A percentile compares a stretch with the other conserved stretches of the same genome.
Evolutionary conservation across 2,113 vertebrate genomes (phyloP).

Genomic region (Sciurus niger): DNA sequence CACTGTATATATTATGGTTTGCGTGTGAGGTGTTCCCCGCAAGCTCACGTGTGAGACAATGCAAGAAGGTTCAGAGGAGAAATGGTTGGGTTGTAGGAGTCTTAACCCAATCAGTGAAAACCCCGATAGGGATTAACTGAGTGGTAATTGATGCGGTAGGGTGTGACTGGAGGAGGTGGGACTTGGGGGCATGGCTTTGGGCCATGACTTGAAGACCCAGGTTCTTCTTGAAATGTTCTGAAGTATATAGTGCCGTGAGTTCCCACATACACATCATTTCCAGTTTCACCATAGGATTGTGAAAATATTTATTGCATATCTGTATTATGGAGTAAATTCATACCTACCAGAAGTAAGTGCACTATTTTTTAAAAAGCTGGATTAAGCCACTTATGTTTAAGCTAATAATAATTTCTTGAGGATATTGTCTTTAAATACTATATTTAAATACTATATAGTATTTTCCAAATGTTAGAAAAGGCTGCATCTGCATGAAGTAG

Average conservation of each 20-base stretch:
- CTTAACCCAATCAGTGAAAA: too few relatives aligned
- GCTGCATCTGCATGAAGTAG: neutral
- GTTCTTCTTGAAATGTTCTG: neutral
- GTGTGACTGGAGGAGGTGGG: too few relatives aligned
- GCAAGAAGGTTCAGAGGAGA: too few relatives aligned
- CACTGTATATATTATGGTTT: too few relatives aligned
- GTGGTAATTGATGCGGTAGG: too few relatives aligned
- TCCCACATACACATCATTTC: neutral
- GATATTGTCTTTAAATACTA: neutral
- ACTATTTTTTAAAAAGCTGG: conserved; percentile 16
- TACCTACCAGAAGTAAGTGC: neutral
- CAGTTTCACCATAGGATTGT: neutral
- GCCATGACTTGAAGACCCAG: neutral
- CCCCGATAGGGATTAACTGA: too few relatives aligned
- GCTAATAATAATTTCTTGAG: conserved; percentile 79
- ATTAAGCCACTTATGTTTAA: conserved; percentile 59
- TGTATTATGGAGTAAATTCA: neutral
- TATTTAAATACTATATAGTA: too few relatives aligned
- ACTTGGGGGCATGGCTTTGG: too few relatives aligned
- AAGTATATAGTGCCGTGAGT: neutral
- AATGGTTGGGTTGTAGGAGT: too few relatives aligned
- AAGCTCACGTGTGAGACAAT: too few relatives aligned
- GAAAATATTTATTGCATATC: neutral
- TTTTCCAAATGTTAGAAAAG: neutral
- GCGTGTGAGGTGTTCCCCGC: too few relatives aligned